Evolutionary conservation across 1,140 invertebrate species (phyloP).

Genomic region (Drosophila virilis): DNA sequence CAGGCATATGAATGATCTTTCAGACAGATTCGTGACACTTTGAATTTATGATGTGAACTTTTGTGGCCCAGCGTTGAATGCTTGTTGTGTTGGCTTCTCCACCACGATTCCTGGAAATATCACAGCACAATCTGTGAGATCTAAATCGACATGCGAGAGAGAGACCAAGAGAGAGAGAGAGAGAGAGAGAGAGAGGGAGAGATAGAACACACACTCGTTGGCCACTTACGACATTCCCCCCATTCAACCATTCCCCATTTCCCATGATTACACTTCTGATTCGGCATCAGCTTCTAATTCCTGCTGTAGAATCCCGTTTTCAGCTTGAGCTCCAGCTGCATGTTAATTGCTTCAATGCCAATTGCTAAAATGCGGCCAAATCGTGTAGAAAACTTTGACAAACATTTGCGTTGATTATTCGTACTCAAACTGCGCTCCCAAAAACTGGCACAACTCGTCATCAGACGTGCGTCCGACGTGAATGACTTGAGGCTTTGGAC

Average conservation of each 20-base stretch:
- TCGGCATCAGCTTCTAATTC: slow-evolving; percentile 21
- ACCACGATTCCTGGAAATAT: slow-evolving; percentile 78
- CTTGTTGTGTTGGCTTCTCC: slow-evolving; percentile 47
- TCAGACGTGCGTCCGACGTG: slow-evolving; percentile 37
- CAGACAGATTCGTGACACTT: slow-evolving; percentile 81
- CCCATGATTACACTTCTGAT: slow-evolving; percentile 14
- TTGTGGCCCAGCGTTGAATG: slow-evolving; percentile 52
- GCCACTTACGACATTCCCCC: slow-evolving; percentile 49
- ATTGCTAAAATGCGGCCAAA: slow-evolving; percentile 80
- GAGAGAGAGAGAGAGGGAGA: background rate
- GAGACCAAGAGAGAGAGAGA: background rate
- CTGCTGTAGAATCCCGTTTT: background rate
- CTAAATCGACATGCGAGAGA: slow-evolving; percentile 74
- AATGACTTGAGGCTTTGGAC: slow-evolving; percentile 37
- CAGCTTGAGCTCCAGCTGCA: slow-evolving; percentile 58
- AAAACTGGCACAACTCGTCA: slow-evolving; percentile 49
- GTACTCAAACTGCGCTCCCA: slow-evolving; percentile 19
- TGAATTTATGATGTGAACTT: slow-evolving; percentile 83
- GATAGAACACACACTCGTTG: slow-evolving; percentile 44
- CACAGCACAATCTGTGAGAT: slow-evolving; percentile 71
- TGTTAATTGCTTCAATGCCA: slow-evolving; percentile 82
- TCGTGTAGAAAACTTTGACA: slow-evolving; percentile 82
- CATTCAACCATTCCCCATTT: slow-evolving; percentile 19
- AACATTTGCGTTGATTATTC: slow-evolving; percentile 65
- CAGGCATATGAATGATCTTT: slow-evolving; percentile 78